Evolutionary conservation across 2,888 invertebrate genomes (phyloP).

Genomic region (Hartigia nigra): DNA sequence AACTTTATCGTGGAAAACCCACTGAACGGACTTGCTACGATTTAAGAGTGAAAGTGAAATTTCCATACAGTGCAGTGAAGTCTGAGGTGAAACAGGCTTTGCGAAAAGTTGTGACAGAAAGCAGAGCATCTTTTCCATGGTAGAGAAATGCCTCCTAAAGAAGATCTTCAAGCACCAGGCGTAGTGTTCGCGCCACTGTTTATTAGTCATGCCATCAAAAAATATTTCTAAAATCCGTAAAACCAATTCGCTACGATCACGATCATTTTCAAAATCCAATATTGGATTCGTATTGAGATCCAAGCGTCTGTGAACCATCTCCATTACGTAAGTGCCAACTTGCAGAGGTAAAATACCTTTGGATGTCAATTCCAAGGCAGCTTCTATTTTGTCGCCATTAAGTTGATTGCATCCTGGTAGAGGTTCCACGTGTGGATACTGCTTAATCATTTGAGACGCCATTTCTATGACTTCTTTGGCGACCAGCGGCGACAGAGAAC

Average conservation of each 20-base stretch:
- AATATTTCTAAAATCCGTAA: conserved; percentile 54
- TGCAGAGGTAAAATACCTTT: conserved; percentile 56
- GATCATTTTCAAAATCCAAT: conserved; percentile 53
- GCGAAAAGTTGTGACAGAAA: conserved; percentile 57
- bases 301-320: conserved; percentile 60
- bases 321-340: conserved; percentile 58
- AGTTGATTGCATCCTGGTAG: conserved; percentile 53
- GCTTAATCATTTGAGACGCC: conserved; percentile 53
- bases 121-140: conserved; percentile 44
- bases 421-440: conserved; percentile 43
- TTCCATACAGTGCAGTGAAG: conserved; percentile 51
- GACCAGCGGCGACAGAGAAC: conserved; percentile 41
- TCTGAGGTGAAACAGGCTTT: conserved; percentile 49
- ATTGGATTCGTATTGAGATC: conserved; percentile 47
- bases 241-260: conserved; percentile 49
- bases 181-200: conserved; percentile 47
- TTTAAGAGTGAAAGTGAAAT: conserved; percentile 64
- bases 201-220: conserved; percentile 49
- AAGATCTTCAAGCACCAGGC: conserved; percentile 59
- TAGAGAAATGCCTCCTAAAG: conserved; percentile 56
- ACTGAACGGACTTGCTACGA: conserved; percentile 43
- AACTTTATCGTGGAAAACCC: conserved; percentile 50
- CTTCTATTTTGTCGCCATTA: conserved; percentile 52
- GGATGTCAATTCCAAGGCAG: conserved; percentile 48
- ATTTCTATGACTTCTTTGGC: conserved; percentile 57